Percentiles rank a stretch among this genome's conserved stretches.
phyloP scores from a whole-genome alignment of 2,888 invertebrate species.

The Parnassius glacialis region DNA sequence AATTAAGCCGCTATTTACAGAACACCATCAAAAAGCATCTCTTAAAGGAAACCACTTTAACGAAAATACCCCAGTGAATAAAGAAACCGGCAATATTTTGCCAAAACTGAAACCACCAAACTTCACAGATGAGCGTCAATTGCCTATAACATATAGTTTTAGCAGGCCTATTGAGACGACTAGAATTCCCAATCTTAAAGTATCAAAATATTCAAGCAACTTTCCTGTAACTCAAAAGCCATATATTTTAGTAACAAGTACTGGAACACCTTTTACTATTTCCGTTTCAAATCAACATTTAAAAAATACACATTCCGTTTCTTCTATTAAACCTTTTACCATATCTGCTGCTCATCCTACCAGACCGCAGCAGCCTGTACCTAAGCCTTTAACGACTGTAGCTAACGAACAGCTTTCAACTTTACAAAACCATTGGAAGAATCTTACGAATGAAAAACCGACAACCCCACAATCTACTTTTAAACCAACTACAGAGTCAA shows the following conservation, averaged over 20 bases:
- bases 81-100: conserved; percentile 34
- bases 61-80: conserved; percentile 40
- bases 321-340: conserved; percentile 17
- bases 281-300: conserved; percentile 59
- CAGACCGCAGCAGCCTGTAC: conserved; percentile 50
- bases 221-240: conserved; percentile 54
- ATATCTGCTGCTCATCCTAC: conserved; percentile 29
- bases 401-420: conserved; percentile 61
- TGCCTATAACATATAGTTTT: conserved; percentile 69
- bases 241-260: conserved; percentile 48
- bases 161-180: conserved; percentile 45
- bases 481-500: conserved; percentile 47
- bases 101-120: conserved; percentile 69
- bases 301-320: conserved; percentile 34
- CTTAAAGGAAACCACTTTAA: conserved; percentile 33
- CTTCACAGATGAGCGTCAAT: conserved; percentile 68
- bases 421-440: conserved; percentile 65
- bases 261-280: conserved; percentile 48
- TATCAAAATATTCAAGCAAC: conserved; percentile 38
- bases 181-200: conserved; percentile 34
- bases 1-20: conserved; percentile 17
- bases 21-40: conserved; percentile 39
- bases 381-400: conserved; percentile 58
- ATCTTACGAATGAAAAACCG: conserved; percentile 47
- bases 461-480: conserved; percentile 45